Evolutionary conservation across 2,113 vertebrate genomes (phyloP).

Genomic region (Actenoides hombroni): DNA sequence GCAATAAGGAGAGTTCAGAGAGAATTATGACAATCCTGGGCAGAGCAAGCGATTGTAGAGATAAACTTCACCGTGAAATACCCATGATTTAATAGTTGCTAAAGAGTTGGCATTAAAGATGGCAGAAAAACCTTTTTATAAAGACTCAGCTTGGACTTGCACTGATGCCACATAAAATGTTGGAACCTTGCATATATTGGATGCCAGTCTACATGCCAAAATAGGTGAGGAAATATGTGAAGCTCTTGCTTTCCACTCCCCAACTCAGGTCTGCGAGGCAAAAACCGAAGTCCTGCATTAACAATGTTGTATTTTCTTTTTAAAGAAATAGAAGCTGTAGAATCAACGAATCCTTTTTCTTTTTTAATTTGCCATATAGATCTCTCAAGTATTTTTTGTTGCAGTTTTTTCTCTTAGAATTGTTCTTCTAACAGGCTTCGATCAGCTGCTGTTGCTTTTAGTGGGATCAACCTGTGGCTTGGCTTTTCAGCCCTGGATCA

Average conservation of each 20-base stretch:
- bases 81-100: not conserved
- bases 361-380: not conserved
- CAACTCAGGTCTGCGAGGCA: not conserved
- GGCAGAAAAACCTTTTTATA: not conserved
- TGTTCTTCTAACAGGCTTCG: not conserved
- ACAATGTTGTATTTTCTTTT: not conserved
- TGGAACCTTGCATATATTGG: not conserved
- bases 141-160: not conserved
- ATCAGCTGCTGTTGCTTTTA: not conserved
- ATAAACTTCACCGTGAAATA: not conserved
- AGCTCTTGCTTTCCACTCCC: not conserved
- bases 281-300: not conserved
- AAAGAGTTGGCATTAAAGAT: not conserved
- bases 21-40: not conserved
- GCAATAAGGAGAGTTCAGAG: not conserved
- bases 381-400: not conserved
- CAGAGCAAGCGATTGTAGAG: not conserved
- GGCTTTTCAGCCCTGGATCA: not conserved
- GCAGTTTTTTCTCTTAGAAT: not conserved
- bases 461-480: not conserved
- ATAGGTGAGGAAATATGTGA: not conserved
- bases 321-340: not conserved
- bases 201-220: not conserved
- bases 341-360: not conserved
- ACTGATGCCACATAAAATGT: not conserved